Conservation (phyloP, 2,797 vertebrate species). For the Typhlichthys subterraneus region DNA sequence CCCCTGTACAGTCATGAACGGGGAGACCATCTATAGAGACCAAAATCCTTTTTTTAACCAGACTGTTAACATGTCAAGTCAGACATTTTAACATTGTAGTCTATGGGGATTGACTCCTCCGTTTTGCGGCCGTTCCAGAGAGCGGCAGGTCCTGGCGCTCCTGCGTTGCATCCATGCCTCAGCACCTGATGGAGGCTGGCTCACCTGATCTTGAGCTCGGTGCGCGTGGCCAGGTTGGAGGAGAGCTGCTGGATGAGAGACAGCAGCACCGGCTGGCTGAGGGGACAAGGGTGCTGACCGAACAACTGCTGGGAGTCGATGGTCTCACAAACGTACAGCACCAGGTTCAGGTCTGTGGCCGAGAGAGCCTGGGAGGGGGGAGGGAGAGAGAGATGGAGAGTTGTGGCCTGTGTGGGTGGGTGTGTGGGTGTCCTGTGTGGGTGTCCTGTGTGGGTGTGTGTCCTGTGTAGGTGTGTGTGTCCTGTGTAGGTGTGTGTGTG, state of each 20-base stretch:
- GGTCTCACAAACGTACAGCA: conserved; percentile 96
- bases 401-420: conserved; percentile 28
- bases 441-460: too few species aligned
- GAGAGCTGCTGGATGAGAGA: conserved; percentile 98
- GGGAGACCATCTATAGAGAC: too few species aligned
- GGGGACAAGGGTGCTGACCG: conserved; percentile 89
- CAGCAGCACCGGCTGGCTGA: conserved; percentile 96
- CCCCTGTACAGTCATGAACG: too few species aligned
- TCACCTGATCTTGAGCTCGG: conserved; percentile 96
- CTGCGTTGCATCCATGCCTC: too few species aligned
- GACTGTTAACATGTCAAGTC: too few species aligned
- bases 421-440: conserved; percentile 16
- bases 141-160: too few species aligned
- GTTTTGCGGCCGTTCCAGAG: too few species aligned
- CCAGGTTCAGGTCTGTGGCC: conserved; percentile 94
- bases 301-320: conserved; percentile 96
- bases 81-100: too few species aligned
- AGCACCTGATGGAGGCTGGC: conserved; percentile 27
- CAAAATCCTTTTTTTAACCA: too few species aligned
- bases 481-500: too few species aligned
- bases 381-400: background rate
- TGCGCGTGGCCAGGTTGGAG: conserved; percentile 91
- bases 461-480: too few species aligned
- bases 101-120: too few species aligned
- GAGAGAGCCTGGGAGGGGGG: conserved; percentile 82